These are phyloP conservation scores for Oscheius sp. DNA, from an alignment of 2,888 invertebrate species.

Conservation along the genomic window DNA sequence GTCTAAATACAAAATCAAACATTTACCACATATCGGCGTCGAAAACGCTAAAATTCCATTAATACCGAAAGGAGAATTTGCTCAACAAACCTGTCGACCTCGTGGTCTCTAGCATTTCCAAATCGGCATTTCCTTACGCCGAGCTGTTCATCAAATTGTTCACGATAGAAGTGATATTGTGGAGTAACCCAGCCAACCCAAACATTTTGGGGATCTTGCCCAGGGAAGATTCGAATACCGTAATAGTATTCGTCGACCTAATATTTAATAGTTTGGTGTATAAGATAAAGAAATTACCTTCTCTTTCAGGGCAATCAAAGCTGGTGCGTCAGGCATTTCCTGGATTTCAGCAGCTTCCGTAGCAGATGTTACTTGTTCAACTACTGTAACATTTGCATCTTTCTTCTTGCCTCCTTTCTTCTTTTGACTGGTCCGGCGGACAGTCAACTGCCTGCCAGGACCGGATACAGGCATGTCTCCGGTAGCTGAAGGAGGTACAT, in stretches of 20 bases:
- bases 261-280: neutral
- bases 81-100: slow-evolving; percentile 73
- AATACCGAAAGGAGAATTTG: neutral
- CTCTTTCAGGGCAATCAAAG: slow-evolving; percentile 48
- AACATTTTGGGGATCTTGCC: slow-evolving; percentile 92
- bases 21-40: slow-evolving; percentile 17
- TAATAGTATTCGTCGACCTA: slow-evolving; percentile 96
- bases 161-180: slow-evolving; percentile 76
- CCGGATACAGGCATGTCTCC: slow-evolving; percentile 70
- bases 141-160: slow-evolving; percentile 46
- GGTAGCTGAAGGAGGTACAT: slow-evolving; percentile 47
- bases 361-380: slow-evolving; percentile 38
- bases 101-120: slow-evolving; percentile 88
- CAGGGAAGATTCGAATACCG: slow-evolving; percentile 86
- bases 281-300: slow-evolving; percentile 19
- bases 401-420: slow-evolving; percentile 62
- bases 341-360: slow-evolving; percentile 6
- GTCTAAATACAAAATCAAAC: neutral
- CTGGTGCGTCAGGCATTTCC: slow-evolving; percentile 44
- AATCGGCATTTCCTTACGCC: slow-evolving; percentile 82
- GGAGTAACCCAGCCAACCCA: slow-evolving; percentile 99
- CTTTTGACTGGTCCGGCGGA: slow-evolving; percentile 58
- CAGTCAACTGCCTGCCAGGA: slow-evolving; percentile 65
- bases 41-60: neutral
- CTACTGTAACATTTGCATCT: slow-evolving; percentile 11